Conservation (phyloP, 2,113 vertebrate genomes). For the Gobius niger region DNA sequence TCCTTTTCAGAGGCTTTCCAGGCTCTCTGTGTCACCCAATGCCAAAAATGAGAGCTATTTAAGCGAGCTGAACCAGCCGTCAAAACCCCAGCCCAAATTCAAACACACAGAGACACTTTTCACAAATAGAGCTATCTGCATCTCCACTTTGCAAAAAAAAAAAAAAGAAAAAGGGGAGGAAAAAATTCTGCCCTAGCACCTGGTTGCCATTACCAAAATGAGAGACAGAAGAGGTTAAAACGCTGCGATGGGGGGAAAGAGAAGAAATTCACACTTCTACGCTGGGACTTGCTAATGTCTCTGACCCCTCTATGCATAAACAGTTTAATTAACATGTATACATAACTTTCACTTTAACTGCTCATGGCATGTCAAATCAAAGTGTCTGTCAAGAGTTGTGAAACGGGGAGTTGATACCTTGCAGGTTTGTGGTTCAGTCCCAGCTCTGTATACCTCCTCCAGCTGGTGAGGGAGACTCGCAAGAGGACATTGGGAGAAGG, state of each 20-base stretch:
- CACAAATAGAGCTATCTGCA: slow-evolving; percentile 70
- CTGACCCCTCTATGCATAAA: slow-evolving; percentile 87
- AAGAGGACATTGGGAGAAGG: slow-evolving; percentile 36
- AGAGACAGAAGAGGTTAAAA: slow-evolving; percentile 79
- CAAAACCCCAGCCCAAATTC: slow-evolving; percentile 64
- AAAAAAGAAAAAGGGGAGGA: slow-evolving; percentile 32
- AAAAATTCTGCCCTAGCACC: slow-evolving; percentile 63
- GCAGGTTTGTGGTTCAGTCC: slow-evolving; percentile 80
- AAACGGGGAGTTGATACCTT: slow-evolving; percentile 84
- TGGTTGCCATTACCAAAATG: slow-evolving; percentile 79
- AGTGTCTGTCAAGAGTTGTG: slow-evolving; percentile 84
- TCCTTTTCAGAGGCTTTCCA: slow-evolving; percentile 44
- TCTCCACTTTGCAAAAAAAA: slow-evolving; percentile 60
- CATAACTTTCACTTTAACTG: slow-evolving; percentile 83
- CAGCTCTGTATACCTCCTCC: slow-evolving; percentile 63
- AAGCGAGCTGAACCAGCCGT: slow-evolving; percentile 48
- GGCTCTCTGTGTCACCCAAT: slow-evolving; percentile 35
- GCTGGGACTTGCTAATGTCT: slow-evolving; percentile 89
- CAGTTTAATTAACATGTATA: slow-evolving; percentile 91
- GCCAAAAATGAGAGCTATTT: slow-evolving; percentile 55
- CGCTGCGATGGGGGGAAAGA: slow-evolving; percentile 68
- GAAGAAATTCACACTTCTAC: slow-evolving; percentile 82
- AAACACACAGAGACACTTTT: slow-evolving; percentile 74
- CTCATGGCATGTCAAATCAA: slow-evolving; percentile 85
- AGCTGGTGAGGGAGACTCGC: slow-evolving; percentile 62